Percentiles rank a stretch among this genome's conserved stretches.
Evolutionary conservation across 2,888 invertebrate genomes (phyloP).

Genomic region (Maniola hyperantus): DNA sequence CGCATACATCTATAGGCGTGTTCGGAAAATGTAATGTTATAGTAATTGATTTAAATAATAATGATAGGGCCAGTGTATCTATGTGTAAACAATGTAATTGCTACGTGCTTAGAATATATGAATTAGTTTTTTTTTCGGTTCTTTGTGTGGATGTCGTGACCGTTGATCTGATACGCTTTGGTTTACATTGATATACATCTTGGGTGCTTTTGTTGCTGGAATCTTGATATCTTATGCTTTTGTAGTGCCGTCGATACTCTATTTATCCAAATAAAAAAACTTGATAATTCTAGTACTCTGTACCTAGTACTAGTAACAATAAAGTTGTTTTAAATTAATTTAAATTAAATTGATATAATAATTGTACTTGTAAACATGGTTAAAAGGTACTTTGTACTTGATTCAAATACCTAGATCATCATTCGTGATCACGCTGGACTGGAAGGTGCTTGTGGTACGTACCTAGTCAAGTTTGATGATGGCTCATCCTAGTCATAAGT

Average conservation of each 20-base stretch:
- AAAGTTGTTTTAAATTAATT: no score
- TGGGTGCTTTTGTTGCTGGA: slow-evolving; percentile 16
- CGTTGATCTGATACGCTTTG: slow-evolving; percentile 36
- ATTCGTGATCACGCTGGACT: no score
- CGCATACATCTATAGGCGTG: slow-evolving; percentile 61
- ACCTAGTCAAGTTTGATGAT: no score
- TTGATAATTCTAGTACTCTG: no score
- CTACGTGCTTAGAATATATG: slow-evolving; percentile 38
- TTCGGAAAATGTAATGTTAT: slow-evolving; percentile 66
- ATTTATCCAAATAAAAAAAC: not conserved
- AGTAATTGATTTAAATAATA: slow-evolving; percentile 80
- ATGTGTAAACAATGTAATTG: slow-evolving; percentile 68
- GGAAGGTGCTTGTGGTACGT: no score
- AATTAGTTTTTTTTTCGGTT: slow-evolving; percentile 41
- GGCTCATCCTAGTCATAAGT: no score
- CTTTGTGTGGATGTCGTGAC: slow-evolving; percentile 35
- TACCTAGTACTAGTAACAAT: no score
- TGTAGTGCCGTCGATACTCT: slow-evolving; percentile 14
- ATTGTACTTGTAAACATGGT: not conserved
- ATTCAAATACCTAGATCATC: no score
- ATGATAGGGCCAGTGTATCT: slow-evolving; percentile 54
- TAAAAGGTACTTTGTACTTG: no score
- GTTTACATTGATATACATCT: slow-evolving; percentile 37
- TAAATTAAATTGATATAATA: no score
- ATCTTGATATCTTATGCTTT: slow-evolving; percentile 26